Conservation (phyloP, 2,888 invertebrate species). For the Sesia apiformis region DNA sequence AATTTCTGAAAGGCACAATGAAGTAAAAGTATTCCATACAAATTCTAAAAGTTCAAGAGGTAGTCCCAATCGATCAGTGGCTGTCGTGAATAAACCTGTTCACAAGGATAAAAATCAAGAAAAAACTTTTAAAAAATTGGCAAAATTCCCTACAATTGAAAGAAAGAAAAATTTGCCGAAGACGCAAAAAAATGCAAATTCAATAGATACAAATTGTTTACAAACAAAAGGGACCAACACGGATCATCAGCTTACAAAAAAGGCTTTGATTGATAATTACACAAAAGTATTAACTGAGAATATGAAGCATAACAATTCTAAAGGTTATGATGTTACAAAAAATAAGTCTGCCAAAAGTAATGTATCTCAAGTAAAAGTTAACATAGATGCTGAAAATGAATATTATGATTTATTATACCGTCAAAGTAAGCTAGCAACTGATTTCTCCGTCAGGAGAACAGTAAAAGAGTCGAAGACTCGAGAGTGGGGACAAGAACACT, state of each 20-base stretch:
- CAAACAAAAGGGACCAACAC: constrained; percentile 19
- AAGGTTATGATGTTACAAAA: constrained; percentile 7
- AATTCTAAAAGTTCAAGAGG: not conserved
- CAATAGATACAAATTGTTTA: not conserved
- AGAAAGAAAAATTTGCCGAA: too few species aligned
- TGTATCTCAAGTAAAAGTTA: constrained; percentile 38
- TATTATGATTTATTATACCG: constrained; percentile 38
- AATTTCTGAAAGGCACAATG: not conserved
- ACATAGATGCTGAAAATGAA: constrained; percentile 44
- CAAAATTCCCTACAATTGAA: too few species aligned
- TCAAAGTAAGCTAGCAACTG: constrained; percentile 27
- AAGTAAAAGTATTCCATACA: not conserved
- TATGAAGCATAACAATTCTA: constrained; percentile 10
- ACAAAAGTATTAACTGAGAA: constrained; percentile 25
- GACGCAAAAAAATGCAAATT: too few species aligned
- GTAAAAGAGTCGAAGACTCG: not conserved
- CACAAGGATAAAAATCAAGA: constrained; percentile 3
- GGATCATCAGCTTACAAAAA: constrained; percentile 31
- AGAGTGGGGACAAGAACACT: not conserved
- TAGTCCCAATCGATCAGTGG: not conserved
- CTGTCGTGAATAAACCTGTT: constrained; percentile 1
- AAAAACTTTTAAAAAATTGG: not conserved
- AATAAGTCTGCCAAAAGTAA: constrained; percentile 12
- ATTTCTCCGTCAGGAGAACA: constrained; percentile 16
- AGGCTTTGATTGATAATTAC: constrained; percentile 35